These are phyloP conservation scores for Holacanthella duospinosa DNA, from an alignment of 2,888 invertebrate genomes.

Conservation along the genomic window DNA sequence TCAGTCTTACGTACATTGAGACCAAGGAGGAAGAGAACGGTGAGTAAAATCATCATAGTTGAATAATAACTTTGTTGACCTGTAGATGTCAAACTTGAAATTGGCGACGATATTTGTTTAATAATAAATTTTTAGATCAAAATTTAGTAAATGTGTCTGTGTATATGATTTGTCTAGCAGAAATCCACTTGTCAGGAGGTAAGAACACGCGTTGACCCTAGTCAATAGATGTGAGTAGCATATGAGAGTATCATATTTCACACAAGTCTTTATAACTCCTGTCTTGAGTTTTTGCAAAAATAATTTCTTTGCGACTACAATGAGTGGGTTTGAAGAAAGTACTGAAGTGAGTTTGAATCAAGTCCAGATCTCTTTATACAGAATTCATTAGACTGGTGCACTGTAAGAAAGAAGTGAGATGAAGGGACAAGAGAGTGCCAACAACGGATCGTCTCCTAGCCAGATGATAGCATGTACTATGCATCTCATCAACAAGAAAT, in stretches of 20 bases:
- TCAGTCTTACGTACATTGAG: background rate
- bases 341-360: background rate
- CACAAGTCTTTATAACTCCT: too few relatives aligned
- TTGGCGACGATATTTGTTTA: too few relatives aligned
- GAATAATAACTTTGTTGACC: too few relatives aligned
- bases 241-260: conserved; percentile 3
- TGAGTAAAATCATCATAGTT: background rate
- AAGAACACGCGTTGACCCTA: too few relatives aligned
- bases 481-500: background rate
- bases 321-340: background rate
- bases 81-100: too few relatives aligned
- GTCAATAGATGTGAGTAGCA: too few relatives aligned
- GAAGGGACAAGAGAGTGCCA: background rate
- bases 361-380: conserved; percentile 4
- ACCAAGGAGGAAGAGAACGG: background rate
- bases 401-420: background rate
- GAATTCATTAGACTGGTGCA: background rate
- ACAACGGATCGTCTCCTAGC: background rate
- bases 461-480: background rate
- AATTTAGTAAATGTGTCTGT: too few relatives aligned
- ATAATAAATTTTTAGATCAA: too few relatives aligned
- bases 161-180: too few relatives aligned
- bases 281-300: background rate
- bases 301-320: background rate
- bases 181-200: too few relatives aligned